Conservation (phyloP, 2,113 vertebrate species). For the Rhinolophus ferrumequinum region DNA sequence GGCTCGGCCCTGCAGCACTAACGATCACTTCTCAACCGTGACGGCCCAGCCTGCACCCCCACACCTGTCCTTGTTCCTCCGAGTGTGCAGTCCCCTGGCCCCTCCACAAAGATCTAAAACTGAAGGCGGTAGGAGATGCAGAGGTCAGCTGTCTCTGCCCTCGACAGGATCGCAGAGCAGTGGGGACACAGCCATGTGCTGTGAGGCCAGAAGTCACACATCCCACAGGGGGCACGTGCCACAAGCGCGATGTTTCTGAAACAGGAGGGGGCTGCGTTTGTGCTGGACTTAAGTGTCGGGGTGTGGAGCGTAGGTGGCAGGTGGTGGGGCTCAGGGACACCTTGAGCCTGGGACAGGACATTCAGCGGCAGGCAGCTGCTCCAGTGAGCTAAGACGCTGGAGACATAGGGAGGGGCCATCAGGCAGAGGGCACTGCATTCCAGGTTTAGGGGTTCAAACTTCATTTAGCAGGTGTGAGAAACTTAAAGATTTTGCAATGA, state of each 20-base stretch:
- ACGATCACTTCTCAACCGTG: rapidly evolving
- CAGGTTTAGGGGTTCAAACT: rapidly evolving
- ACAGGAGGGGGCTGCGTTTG: neutral
- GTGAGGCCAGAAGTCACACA: neutral
- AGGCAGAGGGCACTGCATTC: neutral
- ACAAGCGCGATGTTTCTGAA: neutral
- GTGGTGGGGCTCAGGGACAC: no score
- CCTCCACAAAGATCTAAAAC: neutral
- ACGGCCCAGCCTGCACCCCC: neutral
- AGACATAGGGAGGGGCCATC: neutral
- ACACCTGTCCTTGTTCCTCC: neutral
- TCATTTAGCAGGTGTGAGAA: neutral
- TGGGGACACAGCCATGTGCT: neutral
- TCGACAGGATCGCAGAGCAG: neutral
- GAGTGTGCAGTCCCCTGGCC: neutral
- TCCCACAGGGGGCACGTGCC: neutral
- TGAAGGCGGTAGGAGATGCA: neutral
- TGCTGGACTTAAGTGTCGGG: neutral
- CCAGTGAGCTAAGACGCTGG: no score
- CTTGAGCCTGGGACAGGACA: no score
- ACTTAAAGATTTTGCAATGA: neutral
- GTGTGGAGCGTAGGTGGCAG: rapidly evolving
- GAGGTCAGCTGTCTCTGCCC: neutral
- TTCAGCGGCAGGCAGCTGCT: no score
- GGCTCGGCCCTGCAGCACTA: neutral